These are phyloP conservation scores for Aphis craccivora DNA, from an alignment of 1,140 invertebrate genomes.

Conservation along the genomic window DNA sequence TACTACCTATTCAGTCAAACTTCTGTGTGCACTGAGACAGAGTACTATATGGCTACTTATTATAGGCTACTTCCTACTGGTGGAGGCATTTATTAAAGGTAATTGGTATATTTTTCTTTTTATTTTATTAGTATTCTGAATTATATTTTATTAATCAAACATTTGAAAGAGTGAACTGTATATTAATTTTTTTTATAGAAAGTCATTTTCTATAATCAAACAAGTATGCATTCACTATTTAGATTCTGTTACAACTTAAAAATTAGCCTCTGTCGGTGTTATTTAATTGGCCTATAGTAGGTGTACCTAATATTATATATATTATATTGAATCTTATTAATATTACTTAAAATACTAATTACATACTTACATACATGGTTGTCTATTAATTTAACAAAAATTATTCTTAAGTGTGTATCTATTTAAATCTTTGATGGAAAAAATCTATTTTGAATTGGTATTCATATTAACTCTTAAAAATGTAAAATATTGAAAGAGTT, in stretches of 20 bases:
- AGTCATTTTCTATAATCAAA: neutral
- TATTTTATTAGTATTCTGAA: constrained; percentile 6
- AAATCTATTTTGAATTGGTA: neutral
- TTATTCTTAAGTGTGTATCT: neutral
- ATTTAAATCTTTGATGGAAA: neutral
- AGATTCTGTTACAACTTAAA: neutral
- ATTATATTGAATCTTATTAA: neutral
- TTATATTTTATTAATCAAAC: neutral
- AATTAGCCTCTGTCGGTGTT: neutral
- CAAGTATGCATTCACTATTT: neutral
- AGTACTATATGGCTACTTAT: constrained; percentile 41
- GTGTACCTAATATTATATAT: neutral
- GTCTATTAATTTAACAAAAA: neutral
- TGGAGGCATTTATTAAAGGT: constrained; percentile 44
- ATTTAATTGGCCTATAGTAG: neutral
- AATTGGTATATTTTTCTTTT: constrained; percentile 27
- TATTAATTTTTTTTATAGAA: neutral
- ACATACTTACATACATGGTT: neutral
- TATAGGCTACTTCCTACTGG: constrained; percentile 37
- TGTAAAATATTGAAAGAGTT: neutral
- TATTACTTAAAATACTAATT: too few relatives aligned
- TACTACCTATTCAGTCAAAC: constrained; percentile 33
- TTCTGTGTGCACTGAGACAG: constrained; percentile 31
- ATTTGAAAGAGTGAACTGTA: neutral
- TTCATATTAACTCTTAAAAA: neutral